Evolutionary conservation across 2,797 vertebrate genomes (phyloP), one percentile per base, ranked within the genome.

Genomic region (Cynodonichthys magdalenae): DNA sequence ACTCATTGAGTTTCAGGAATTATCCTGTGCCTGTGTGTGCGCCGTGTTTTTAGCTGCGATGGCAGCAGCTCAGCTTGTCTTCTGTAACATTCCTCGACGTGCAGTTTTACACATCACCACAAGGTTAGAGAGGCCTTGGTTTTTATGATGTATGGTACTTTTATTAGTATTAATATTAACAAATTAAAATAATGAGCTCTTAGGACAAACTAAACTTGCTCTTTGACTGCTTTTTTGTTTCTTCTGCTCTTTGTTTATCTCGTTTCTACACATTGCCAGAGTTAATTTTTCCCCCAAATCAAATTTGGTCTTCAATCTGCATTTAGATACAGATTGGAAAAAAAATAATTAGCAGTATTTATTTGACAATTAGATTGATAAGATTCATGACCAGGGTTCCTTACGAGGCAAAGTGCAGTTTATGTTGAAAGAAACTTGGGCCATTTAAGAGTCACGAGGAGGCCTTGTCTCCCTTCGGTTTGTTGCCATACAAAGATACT

Each of bases 401-500:
- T 66, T 68, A 46, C 62, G 71, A 53, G 54, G 29, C 45, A 51
- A 66, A 69, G 63, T 65, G 58, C 60, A 78, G 59, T 73, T 73
- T 74, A 69, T 66, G 62, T 73, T 70, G 45, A 50, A 19, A 44
- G 55, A 63, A 83, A 63, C 51, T 50, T 15, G 28, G 24, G 71
- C 66, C 75, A 81, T 90, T 90, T 78, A 73, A 66, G 62, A 74
- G 63, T 74, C 69, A 71, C 77, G 67, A 79, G 72, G 63, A 73
- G 56, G 66, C 46, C 71, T 63, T 58, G 75, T 71, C 74, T 79
- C 67, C 74, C 76, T 84, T 88, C 79, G 82, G 74, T 63, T 51
- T 90, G 85, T 90, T 85, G 71, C 79, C 80, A 86, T 83, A 89
- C 90, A 90, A 83, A 92, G 90, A 87, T 73, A 74, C 87, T 89